Evolutionary conservation across 2,797 vertebrate species (phyloP).

Genomic region (Anguilla megastoma): DNA sequence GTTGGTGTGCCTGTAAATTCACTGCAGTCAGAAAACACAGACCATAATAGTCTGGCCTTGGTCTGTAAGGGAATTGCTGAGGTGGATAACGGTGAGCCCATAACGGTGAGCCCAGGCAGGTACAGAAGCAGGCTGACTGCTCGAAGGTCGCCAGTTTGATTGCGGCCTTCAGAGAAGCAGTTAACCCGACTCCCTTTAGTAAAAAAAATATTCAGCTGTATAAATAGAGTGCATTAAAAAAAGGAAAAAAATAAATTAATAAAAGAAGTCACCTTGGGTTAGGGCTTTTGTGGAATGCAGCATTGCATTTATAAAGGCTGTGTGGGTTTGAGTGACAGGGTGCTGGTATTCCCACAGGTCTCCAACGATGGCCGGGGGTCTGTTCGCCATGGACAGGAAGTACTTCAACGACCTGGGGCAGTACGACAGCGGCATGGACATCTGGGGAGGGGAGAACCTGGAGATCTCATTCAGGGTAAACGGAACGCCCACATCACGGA

Average conservation of each 20-base stretch:
- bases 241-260: neutral
- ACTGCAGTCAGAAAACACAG: neutral
- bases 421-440: conserved; percentile 95
- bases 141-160: neutral
- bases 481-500: neutral
- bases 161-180: neutral
- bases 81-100: neutral
- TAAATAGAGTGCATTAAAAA: neutral
- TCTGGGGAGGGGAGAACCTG: conserved; percentile 97
- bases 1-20: neutral
- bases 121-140: neutral
- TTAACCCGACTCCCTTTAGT: neutral
- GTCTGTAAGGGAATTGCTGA: neutral
- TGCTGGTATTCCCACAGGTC: conserved; percentile 70
- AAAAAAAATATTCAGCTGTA: neutral
- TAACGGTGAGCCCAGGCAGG: neutral
- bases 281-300: neutral
- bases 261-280: neutral
- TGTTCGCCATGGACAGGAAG: conserved; percentile 91
- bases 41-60: neutral
- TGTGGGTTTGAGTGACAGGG: neutral
- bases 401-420: conserved; percentile 91
- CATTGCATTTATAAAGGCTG: neutral
- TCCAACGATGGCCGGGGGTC: conserved; percentile 95
- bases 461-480: conserved; percentile 96